phyloP scores from a whole-genome alignment of 2,113 vertebrate genomes.

The Tamias sibiricus region DNA sequence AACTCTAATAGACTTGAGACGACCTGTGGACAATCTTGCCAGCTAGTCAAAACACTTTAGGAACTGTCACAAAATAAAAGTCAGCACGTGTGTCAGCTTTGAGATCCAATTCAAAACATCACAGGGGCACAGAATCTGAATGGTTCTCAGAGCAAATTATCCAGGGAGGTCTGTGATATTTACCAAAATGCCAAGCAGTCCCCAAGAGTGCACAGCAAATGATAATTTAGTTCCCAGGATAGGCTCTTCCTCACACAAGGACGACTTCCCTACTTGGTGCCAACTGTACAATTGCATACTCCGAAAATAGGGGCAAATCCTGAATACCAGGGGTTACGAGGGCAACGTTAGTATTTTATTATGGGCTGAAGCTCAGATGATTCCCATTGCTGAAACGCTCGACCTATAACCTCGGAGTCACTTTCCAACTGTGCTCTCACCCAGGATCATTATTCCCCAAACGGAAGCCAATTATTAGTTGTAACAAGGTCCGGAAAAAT shows the following conservation, averaged over 20 bases:
- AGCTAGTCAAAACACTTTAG: not conserved
- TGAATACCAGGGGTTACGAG: not conserved
- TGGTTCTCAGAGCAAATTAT: not conserved
- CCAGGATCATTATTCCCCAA: constrained; percentile 13
- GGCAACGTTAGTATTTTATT: constrained; percentile 8
- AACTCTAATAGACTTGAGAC: not conserved
- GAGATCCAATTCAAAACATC: not conserved
- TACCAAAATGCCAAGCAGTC: constrained; percentile 10
- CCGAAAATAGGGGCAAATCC: constrained; percentile 59
- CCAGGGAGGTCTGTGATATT: not conserved
- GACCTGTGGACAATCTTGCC: not conserved
- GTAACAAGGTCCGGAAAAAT: constrained; percentile 41
- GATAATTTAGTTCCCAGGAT: constrained; percentile 33
- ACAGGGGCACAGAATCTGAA: not conserved
- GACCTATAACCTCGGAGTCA: constrained; percentile 60
- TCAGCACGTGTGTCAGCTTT: constrained; percentile 1
- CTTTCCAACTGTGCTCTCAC: constrained; percentile 69
- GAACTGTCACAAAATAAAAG: constrained; percentile 59
- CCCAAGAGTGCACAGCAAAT: constrained; percentile 43
- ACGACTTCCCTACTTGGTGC: constrained; percentile 48
- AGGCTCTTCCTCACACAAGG: not conserved
- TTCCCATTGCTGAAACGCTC: not conserved
- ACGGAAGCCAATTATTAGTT: constrained; percentile 47
- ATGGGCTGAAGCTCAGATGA: not conserved
- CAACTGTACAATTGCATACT: constrained; percentile 64